These are phyloP conservation scores for Netelia inedita DNA, from an alignment of 2,888 invertebrate genomes.

Conservation along the genomic window DNA sequence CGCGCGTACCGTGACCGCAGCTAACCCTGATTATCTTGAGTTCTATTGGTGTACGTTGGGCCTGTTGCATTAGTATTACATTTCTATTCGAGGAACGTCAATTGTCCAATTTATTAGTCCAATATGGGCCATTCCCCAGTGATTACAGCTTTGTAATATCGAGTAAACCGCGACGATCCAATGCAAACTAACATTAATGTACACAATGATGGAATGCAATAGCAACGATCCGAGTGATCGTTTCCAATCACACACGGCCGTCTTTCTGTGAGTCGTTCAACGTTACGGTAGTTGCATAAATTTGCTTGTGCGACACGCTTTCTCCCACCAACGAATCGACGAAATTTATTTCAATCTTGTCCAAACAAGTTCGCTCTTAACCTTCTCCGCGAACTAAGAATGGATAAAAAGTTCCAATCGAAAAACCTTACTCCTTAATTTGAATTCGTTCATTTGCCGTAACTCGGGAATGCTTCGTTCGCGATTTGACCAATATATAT, in stretches of 20 bases:
- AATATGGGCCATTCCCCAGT: constrained; percentile 42
- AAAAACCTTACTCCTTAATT: background rate
- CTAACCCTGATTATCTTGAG: background rate
- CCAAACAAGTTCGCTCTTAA: background rate
- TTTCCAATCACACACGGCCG: background rate
- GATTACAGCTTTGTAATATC: background rate
- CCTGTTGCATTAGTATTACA: background rate
- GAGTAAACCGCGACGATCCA: constrained; percentile 19
- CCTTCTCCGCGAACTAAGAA: background rate
- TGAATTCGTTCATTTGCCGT: background rate
- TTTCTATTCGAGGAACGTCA: constrained; percentile 28
- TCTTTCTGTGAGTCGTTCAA: background rate
- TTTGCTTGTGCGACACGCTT: background rate
- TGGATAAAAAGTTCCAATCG: background rate
- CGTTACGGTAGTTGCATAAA: background rate
- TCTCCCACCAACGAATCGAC: background rate
- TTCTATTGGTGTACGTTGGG: constrained; percentile 36
- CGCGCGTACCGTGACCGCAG: constrained; percentile 9
- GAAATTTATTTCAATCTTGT: background rate
- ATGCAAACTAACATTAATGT: constrained; percentile 38
- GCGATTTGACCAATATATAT: constrained; percentile 29
- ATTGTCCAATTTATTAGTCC: constrained; percentile 56
- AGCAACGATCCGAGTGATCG: background rate
- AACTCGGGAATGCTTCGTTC: background rate
- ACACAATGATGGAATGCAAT: constrained; percentile 1